These are phyloP conservation scores for Leptinotarsa haldemani DNA, from an alignment of 2,888 invertebrate genomes.

Conservation along the genomic window DNA sequence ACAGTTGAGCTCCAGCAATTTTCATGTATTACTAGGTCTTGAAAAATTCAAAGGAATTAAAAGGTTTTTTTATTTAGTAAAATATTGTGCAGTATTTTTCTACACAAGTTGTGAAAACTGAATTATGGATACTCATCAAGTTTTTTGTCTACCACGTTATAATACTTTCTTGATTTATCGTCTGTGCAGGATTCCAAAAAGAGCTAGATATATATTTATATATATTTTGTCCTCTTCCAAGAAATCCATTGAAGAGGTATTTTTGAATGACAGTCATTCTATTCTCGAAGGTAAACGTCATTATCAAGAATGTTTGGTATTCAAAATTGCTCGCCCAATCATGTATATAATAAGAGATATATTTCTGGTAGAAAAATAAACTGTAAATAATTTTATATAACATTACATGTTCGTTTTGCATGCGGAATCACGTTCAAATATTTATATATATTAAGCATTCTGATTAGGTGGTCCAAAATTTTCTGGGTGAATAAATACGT, in stretches of 20 bases:
- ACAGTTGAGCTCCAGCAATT: no score
- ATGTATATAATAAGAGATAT: slow-evolving; percentile 20
- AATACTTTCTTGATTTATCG: background rate
- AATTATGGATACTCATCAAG: background rate
- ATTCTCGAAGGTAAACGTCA: background rate
- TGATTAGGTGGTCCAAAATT: slow-evolving; percentile 12
- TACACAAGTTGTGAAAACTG: background rate
- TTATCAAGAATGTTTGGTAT: background rate
- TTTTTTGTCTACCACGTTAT: background rate
- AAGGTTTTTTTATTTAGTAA: no score
- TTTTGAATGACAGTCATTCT: background rate
- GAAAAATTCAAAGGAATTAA: no score
- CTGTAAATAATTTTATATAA: slow-evolving; percentile 11
- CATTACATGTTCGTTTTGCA: slow-evolving; percentile 2
- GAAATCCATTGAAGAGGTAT: background rate
- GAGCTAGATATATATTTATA: background rate
- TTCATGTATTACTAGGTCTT: no score
- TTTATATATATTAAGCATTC: background rate
- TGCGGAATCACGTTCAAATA: slow-evolving; percentile 8
- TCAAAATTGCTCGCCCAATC: slow-evolving; percentile 6
- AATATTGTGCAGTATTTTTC: background rate
- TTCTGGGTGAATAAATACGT: background rate
- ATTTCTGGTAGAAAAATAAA: slow-evolving; percentile 18
- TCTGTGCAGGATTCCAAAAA: background rate
- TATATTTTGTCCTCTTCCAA: slow-evolving; percentile 10